A percentile compares a stretch with the other conserved stretches of the same genome.
Conservation (phyloP, 2,797 vertebrate genomes). For the Neosilurus hyrtlii region DNA sequence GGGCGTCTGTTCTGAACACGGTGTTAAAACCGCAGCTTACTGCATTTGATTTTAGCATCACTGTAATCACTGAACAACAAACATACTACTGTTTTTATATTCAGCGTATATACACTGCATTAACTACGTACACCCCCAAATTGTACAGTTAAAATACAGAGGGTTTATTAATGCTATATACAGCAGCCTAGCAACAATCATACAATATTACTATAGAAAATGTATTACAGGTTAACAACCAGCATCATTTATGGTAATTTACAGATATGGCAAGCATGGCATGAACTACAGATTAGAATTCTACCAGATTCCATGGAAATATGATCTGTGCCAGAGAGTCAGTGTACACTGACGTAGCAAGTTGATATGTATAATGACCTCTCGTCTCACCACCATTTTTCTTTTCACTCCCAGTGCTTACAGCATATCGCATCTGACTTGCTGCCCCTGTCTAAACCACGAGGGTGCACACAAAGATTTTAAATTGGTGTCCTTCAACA, state of each 20-base stretch:
- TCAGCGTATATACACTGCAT: constrained; percentile 18
- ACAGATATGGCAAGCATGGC: constrained; percentile 9
- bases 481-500: background rate
- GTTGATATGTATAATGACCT: constrained; percentile 1
- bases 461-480: background rate
- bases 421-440: background rate
- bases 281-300: constrained; percentile 6
- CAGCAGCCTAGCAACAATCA: background rate
- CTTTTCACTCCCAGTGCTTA: background rate
- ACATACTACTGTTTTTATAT: background rate
- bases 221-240: background rate
- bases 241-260: constrained; percentile 11
- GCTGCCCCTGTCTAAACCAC: constrained; percentile 4
- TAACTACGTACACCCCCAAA: background rate
- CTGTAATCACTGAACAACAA: background rate
- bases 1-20: background rate
- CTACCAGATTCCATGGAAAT: constrained; percentile 8
- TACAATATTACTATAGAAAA: background rate
- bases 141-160: background rate
- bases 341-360: constrained; percentile 4
- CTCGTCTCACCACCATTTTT: background rate
- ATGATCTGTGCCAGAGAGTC: background rate
- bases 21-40: background rate
- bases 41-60: background rate
- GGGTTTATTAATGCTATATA: constrained; percentile 5